Conservation (phyloP, 2,888 invertebrate species). For the Apodemia mormo region DNA sequence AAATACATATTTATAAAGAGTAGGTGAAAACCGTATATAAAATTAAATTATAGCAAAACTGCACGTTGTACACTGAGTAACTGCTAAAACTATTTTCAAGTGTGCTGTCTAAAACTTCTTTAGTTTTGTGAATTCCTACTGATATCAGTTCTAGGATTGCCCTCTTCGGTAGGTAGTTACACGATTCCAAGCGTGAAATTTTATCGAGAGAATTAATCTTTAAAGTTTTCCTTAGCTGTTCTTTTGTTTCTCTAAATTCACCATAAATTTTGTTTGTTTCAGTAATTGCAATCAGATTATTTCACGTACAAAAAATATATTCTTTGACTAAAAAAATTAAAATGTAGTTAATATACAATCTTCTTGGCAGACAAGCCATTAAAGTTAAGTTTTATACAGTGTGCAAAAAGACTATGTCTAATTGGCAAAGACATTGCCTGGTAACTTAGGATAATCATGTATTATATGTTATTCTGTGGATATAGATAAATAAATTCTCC, state of each 20-base stretch:
- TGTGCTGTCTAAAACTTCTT: slow-evolving; percentile 38
- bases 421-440: too few species aligned
- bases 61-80: too few species aligned
- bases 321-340: slow-evolving; percentile 15
- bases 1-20: too few species aligned
- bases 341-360: not conserved
- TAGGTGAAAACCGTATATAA: too few species aligned
- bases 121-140: slow-evolving; percentile 48
- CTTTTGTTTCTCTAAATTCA: slow-evolving; percentile 68
- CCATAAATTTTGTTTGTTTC: slow-evolving; percentile 68
- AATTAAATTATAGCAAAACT: too few species aligned
- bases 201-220: slow-evolving; percentile 79
- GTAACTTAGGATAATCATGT: too few species aligned
- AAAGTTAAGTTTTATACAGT: too few species aligned
- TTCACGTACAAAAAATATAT: not conserved
- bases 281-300: slow-evolving; percentile 69
- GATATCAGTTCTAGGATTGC: slow-evolving; percentile 57
- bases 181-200: slow-evolving; percentile 73
- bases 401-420: too few species aligned
- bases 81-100: not conserved
- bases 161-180: slow-evolving; percentile 60
- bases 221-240: slow-evolving; percentile 61
- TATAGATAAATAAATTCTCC: too few species aligned
- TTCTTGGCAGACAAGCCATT: too few species aligned
- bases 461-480: too few species aligned